Percentiles rank a stretch among this genome's conserved stretches.
These are phyloP conservation scores for Euphysa ruthae DNA, from an alignment of 30 jellyfish, hydroid and myxozoan genomes.

Conservation along the genomic window DNA sequence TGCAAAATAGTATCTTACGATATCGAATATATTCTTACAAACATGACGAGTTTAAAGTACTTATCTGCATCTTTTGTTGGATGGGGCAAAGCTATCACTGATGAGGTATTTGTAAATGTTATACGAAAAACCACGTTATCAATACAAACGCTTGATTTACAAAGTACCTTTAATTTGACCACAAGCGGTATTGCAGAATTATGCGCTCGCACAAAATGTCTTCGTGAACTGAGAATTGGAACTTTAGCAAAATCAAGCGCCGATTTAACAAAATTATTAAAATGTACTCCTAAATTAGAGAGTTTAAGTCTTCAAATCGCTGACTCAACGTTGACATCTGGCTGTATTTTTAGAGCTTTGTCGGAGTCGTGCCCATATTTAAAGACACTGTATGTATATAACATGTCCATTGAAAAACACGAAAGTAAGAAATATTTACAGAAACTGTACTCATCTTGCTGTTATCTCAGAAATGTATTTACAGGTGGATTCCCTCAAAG, in stretches of 20 bases:
- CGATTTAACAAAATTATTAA: background rate
- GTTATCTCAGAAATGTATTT: background rate
- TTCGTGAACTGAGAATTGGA: slow-evolving; percentile 1
- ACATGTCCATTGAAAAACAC: background rate
- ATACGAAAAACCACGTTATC: background rate
- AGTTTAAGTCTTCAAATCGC: slow-evolving; percentile 6
- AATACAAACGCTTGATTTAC: background rate
- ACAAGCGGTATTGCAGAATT: background rate
- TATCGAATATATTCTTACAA: background rate
- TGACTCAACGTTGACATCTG: background rate
- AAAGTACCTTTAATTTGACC: slow-evolving; percentile 12
- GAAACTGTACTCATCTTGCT: background rate
- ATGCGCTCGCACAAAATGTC: background rate
- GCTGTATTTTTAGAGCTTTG: background rate
- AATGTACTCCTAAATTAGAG: background rate
- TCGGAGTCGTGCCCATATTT: background rate
- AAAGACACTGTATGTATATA: slow-evolving; percentile 2
- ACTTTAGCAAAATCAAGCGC: background rate
- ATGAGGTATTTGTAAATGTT: background rate
- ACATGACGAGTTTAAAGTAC: background rate
- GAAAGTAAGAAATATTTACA: background rate
- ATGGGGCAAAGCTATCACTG: slow-evolving; percentile 13
- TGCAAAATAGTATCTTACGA: background rate
- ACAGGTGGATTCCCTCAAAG: slow-evolving; percentile 23
- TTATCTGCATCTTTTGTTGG: slow-evolving; percentile 10